Base-by-base conservation (phyloP, 2,797 vertebrate species). In the Pseudopleuronectes americanus region DNA sequence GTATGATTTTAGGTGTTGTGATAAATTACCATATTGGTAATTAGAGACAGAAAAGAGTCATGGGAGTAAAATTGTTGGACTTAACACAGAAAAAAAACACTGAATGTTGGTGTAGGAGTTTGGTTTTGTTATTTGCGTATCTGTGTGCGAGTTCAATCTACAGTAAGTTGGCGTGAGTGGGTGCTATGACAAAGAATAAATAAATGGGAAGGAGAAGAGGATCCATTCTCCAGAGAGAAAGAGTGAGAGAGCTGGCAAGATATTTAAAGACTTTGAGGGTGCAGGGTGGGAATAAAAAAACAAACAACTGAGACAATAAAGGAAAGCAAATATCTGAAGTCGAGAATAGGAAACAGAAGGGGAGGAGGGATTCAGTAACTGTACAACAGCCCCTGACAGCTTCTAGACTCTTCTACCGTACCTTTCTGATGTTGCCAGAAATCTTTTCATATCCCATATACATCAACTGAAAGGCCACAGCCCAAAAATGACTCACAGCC, bases 1-100 rank as follows among this genome's bases (percentile, higher is more conserved):
- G 17, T 76, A 79, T 68, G 56, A 12, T 74, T 68, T 75, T 68
- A 41, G 64, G 51, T 45, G 52, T 47, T 64, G 78, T 72, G 54
- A 87, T 80, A 58, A 81, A 83, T 85, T 71, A 76, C 41, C 68
- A 86, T 77, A 73, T 49, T 77, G 76, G 26, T 0, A 57, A 58
- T 72, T 26, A 49, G 17, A 57, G 8, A 75, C 58, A 77, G 0
- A 53, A 31, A 67, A 59, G 1, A 22, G 1, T 33, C 33, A 22
- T 48, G 3, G 17, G 23, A 64, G 57, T 28, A 8, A 36, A 36
- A 71, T 67, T 7, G 26, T 64, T 49, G 36, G 45, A 4, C 31
- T 76, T 62, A 53, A 74, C 61, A 24, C 41, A 60, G 72, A 75
- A 71, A 24, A 63, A 80, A 76, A 61, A 57, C 77, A 77, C 60